A percentile compares a stretch with the other conserved stretches of the same genome.
These are phyloP conservation scores for Chionodraco myersi DNA, from an alignment of 2,113 vertebrate species.

Conservation along the genomic window DNA sequence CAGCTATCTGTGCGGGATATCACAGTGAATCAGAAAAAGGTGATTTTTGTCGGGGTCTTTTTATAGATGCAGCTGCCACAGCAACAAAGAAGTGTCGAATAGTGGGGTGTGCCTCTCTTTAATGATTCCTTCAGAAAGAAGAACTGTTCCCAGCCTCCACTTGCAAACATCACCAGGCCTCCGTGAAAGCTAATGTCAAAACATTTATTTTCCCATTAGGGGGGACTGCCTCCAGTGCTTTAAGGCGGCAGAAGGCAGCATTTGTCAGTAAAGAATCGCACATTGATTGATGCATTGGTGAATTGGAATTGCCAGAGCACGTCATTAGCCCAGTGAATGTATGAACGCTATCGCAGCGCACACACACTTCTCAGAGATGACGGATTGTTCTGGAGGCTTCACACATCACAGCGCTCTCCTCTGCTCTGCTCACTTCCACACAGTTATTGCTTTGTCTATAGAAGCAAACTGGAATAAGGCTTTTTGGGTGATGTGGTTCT, in stretches of 20 bases:
- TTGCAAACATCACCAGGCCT: neutral
- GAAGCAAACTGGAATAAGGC: neutral
- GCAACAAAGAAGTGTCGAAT: slow-evolving; percentile 14
- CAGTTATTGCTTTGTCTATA: neutral
- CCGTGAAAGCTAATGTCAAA: slow-evolving; percentile 18
- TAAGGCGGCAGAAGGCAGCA: neutral
- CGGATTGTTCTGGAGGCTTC: slow-evolving; percentile 21
- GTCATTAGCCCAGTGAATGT: slow-evolving; percentile 31
- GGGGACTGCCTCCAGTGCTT: slow-evolving; percentile 1
- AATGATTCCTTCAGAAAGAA: slow-evolving; percentile 7
- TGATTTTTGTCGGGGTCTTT: neutral
- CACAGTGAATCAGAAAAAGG: neutral
- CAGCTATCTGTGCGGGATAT: neutral
- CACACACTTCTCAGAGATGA: slow-evolving; percentile 40
- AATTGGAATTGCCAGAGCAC: slow-evolving; percentile 34
- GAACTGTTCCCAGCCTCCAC: neutral
- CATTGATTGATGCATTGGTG: slow-evolving; percentile 40
- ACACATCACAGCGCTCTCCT: slow-evolving; percentile 4
- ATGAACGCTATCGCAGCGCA: slow-evolving; percentile 30
- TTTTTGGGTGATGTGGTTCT: neutral
- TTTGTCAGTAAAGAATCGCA: slow-evolving; percentile 2
- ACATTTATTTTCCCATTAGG: slow-evolving; percentile 37
- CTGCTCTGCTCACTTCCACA: neutral
- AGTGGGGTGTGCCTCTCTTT: neutral
- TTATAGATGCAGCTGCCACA: neutral